These are phyloP conservation scores for Sarcophaga rosellei DNA, from an alignment of 2,888 invertebrate species.

Conservation along the genomic window DNA sequence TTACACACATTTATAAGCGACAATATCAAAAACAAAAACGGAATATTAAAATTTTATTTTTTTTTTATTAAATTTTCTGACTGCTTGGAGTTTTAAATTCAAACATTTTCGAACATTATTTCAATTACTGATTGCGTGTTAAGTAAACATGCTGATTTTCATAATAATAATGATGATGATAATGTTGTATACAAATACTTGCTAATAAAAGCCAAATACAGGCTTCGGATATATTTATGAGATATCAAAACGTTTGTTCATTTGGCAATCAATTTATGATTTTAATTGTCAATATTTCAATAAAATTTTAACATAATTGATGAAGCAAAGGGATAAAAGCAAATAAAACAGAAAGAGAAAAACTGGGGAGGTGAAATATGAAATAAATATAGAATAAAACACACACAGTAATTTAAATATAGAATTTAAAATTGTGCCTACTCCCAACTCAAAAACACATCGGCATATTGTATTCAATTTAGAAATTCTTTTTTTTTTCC, in stretches of 20 bases:
- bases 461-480: not conserved
- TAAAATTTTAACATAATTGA: constrained; percentile 38
- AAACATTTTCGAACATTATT: no score
- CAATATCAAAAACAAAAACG: no score
- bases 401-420: not conserved
- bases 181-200: constrained; percentile 28
- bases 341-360: not conserved
- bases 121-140: no score
- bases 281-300: constrained; percentile 61
- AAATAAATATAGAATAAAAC: not conserved
- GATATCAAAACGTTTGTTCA: constrained; percentile 55
- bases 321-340: not conserved
- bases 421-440: not conserved
- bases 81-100: no score
- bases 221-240: constrained; percentile 42
- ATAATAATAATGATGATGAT: not conserved
- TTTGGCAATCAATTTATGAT: constrained; percentile 60
- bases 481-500: no score
- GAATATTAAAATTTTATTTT: no score
- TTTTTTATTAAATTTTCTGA: no score
- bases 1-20: no score
- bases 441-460: not conserved
- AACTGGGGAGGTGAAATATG: not conserved
- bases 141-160: no score
- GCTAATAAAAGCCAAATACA: constrained; percentile 38